Evolutionary conservation across 2,888 invertebrate genomes (phyloP).

Genomic region (Griposia aprilina): DNA sequence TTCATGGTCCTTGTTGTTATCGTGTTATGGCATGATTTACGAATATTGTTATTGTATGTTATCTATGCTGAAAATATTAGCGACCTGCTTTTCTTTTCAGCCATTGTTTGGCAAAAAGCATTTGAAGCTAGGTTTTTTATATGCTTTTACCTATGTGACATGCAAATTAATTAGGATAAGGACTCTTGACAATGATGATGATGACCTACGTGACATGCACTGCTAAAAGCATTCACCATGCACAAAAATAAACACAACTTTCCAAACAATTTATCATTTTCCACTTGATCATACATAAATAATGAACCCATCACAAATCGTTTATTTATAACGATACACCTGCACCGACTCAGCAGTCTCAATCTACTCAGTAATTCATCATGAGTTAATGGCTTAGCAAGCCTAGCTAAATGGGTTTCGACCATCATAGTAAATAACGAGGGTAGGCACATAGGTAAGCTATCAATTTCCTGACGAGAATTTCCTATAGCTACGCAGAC

Average conservation of each 20-base stretch:
- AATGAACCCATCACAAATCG: slow-evolving; percentile 6
- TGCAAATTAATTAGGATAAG: not conserved
- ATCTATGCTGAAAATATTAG: not conserved
- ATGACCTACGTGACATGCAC: not conserved
- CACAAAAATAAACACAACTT: not conserved
- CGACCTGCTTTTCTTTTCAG: not conserved
- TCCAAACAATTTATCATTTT: slow-evolving; percentile 17
- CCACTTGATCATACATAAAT: slow-evolving; percentile 16
- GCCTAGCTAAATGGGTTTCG: slow-evolving; percentile 49
- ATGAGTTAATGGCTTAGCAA: slow-evolving; percentile 34
- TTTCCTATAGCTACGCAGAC: slow-evolving; percentile 59
- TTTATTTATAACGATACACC: slow-evolving; percentile 5
- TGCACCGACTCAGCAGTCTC: not conserved
- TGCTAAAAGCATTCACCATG: not conserved
- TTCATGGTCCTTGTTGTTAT: not conserved
- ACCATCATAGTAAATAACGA: slow-evolving; percentile 58
- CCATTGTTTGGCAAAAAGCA: not conserved
- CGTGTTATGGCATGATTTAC: slow-evolving; percentile 7
- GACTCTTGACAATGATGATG: not conserved
- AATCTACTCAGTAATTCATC: slow-evolving; percentile 54
- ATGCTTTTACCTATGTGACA: not conserved
- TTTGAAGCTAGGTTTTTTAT: not conserved
- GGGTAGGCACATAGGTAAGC: slow-evolving; percentile 67
- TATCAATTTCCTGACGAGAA: slow-evolving; percentile 73
- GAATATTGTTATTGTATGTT: slow-evolving; percentile 12